Conservation (phyloP, 2,797 vertebrate genomes). For the Sebastes flavidus region DNA sequence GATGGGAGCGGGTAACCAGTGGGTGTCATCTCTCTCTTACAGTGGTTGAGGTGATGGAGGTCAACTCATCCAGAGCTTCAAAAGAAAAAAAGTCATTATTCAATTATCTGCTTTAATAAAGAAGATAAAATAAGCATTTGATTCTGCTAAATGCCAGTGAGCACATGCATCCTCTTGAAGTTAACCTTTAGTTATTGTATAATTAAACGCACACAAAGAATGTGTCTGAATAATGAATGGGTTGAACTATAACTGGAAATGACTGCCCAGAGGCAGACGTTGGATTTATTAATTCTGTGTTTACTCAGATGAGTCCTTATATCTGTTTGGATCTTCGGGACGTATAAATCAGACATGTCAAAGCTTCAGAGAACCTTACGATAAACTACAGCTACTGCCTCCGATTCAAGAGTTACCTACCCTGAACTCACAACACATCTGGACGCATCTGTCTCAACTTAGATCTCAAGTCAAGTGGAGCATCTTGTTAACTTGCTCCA, state of each 20-base stretch:
- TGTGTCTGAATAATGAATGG: constrained; percentile 38
- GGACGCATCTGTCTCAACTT: constrained; percentile 53
- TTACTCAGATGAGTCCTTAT: neutral
- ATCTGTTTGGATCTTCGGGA: neutral
- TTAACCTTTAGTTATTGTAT: constrained; percentile 40
- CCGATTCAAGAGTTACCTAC: constrained; percentile 7
- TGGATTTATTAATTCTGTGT: neutral
- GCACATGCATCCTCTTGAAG: constrained; percentile 48
- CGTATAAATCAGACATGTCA: neutral
- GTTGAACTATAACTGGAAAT: constrained; percentile 19
- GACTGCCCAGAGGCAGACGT: neutral
- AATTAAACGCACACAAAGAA: constrained; percentile 30
- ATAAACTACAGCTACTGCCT: constrained; percentile 29
- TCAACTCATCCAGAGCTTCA: constrained; percentile 52
- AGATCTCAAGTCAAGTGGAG: constrained; percentile 46
- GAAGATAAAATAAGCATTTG: constrained; percentile 41
- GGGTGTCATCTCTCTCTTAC: constrained; percentile 3
- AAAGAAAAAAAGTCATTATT: constrained; percentile 57
- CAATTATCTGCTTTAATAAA: constrained; percentile 70
- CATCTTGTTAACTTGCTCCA: constrained; percentile 55
- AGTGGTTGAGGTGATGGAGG: constrained; percentile 47
- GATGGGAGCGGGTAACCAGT: neutral
- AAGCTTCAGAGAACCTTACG: constrained; percentile 14
- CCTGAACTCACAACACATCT: constrained; percentile 45
- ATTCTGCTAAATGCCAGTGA: constrained; percentile 54